Evolutionary conservation across 2,797 vertebrate species (phyloP).

Genomic region (Rhinatrema bivittatum): DNA sequence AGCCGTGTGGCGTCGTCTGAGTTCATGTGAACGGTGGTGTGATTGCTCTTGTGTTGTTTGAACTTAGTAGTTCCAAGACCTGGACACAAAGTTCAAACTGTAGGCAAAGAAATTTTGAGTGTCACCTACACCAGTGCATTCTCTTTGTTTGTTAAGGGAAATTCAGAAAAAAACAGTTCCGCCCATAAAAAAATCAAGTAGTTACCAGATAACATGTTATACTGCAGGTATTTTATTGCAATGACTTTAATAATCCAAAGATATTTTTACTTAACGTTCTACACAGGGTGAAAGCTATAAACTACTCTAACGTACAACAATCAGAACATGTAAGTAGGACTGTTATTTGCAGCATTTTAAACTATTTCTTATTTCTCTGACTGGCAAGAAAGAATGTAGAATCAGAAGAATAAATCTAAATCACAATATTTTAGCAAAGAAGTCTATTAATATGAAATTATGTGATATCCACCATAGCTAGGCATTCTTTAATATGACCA

Average conservation of each 20-base stretch:
- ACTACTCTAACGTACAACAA: slow-evolving; percentile 58
- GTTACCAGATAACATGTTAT: slow-evolving; percentile 70
- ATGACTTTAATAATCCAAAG: slow-evolving; percentile 71
- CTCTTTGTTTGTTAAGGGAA: slow-evolving; percentile 88
- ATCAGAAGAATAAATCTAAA: slow-evolving; percentile 27
- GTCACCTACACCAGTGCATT: slow-evolving; percentile 82
- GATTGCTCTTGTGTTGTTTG: slow-evolving; percentile 52
- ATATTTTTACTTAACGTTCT: slow-evolving; percentile 72
- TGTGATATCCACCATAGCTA: accelerated
- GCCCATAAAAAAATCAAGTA: slow-evolving; percentile 56
- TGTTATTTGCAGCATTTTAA: slow-evolving; percentile 54
- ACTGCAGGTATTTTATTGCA: slow-evolving; percentile 70
- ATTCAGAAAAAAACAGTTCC: slow-evolving; percentile 58
- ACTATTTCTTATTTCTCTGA: slow-evolving; percentile 43
- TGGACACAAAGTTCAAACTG: slow-evolving; percentile 52
- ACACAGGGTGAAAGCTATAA: slow-evolving; percentile 65
- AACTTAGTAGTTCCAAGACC: slow-evolving; percentile 44
- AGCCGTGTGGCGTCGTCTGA: slow-evolving; percentile 58
- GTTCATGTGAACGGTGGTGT: slow-evolving; percentile 50
- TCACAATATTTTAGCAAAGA: slow-evolving; percentile 3
- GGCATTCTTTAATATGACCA: too few relatives aligned
- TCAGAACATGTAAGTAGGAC: slow-evolving; percentile 47
- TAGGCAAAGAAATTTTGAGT: slow-evolving; percentile 57
- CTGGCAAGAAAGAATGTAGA: slow-evolving; percentile 50
- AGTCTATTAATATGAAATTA: not conserved